Evolutionary conservation across 2,888 invertebrate genomes (phyloP), one percentile per base, ranked within the genome.

Genomic region (Cerastoderma edule): DNA sequence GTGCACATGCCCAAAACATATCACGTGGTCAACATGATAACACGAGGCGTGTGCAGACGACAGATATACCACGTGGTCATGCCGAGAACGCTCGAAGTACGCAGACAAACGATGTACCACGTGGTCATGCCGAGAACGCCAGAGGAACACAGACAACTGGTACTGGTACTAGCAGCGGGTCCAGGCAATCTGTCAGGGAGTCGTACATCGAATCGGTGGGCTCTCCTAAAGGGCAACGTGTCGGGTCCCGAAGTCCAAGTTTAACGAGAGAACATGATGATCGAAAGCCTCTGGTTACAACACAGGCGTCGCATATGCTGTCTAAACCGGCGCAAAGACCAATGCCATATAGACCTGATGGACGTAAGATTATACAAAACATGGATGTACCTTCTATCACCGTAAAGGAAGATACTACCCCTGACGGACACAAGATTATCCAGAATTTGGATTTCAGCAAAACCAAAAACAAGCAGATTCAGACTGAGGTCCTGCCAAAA

Each of bases 341-440:
- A 13, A 39, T 13, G 8, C 30, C 22, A 10, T 19, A 63, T 50
- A 27, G 67, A 4, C 75, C 69, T 3, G 72, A 77, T 56, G 77
- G 77, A 16, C 57, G 54, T 16, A 66, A 32, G 69, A 77, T 77
- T 30, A 53, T 77, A 32, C 64, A 68, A 39, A 77, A 77, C 35
- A 65, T 77, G 72, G 69, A 68, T 27, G 46, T 76, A 24, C 19
- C 50, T 24, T 10, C 10, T 24, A 19, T 24, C n/a, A 32, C 1
- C 19, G 27, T 24, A 3, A 16, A 13, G 22, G 39, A 6, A 5
- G 4, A 3, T 2, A 4, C 27, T n/a, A 32, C 30, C 10, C 32
- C 46, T 19, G 66, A 66, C 33, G 66, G 66, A 53, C n/a, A 53
- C 48, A 66, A 33, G 33, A 66, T 66, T 22, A 66, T 66, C 10